Base-by-base conservation (phyloP, 1,140 invertebrate genomes). In the Aricia agestis region DNA sequence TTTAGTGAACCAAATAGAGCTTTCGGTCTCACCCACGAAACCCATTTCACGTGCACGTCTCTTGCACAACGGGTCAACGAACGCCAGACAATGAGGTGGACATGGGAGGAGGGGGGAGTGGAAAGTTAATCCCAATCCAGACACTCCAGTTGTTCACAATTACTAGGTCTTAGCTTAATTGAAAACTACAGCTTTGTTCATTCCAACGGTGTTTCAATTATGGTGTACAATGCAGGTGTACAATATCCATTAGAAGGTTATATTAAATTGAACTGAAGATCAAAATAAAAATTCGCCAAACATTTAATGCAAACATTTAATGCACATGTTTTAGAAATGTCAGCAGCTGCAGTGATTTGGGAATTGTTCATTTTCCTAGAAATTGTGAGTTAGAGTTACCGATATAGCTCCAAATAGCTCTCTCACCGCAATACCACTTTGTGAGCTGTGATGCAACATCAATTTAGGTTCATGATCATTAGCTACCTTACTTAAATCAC, bases 11-110 rank as follows among this genome's bases (percentile, higher is more conserved):
- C 45, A 52, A 11, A 52, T 52, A 52, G 36, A 36, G 45, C 45
- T 52, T 52, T 52, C 45, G 13, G 13, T 10, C 11, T 52, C 45
- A 52, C 45, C 45, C 4, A 52, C 45, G 13, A 13, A 15, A 9
- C 45, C 45, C 45, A 52, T 52, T 52, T 52, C 45, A 13, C 45
- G 45, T 52, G 45, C 36, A 36, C 75, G 76, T 75, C 71, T 69
- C 72, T 83, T 83, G 81, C 81, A 84, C 78, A 82, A 84, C 69
- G 42, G 79, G 82, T 83, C 82, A 73, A 69, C 76, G 82, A 82
- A 79, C 83, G 69, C 31, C 68, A 69, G 74, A 82, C 82, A 78
- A 80, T 78, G 77, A 76, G 68, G 69, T 75, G 74, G 59, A 63
- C 59, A 19, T 15, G 45, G 45, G 17, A 63, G 59, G 18, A 32